Conservation (phyloP, 2,113 vertebrate genomes). For the Gymnarchus niloticus region DNA sequence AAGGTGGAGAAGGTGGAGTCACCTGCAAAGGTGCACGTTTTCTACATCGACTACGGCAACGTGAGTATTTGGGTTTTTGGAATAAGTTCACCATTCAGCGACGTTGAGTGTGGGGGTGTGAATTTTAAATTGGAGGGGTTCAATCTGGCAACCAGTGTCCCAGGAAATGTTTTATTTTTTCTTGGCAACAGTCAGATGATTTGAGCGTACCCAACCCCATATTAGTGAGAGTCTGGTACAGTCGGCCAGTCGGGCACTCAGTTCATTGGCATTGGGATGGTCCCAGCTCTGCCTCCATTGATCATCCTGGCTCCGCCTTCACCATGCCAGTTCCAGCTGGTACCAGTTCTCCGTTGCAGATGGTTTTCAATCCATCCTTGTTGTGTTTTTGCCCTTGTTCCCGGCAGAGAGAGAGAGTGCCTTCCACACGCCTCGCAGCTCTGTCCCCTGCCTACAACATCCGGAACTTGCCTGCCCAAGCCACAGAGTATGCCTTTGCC, state of each 20-base stretch:
- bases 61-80: conserved; percentile 64
- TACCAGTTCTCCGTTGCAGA: too few relatives aligned
- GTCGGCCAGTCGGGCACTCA: too few relatives aligned
- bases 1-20: conserved; percentile 89
- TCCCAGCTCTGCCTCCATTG: too few relatives aligned
- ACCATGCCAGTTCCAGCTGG: too few relatives aligned
- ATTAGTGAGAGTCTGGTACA: too few relatives aligned
- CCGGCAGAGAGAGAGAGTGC: conserved; percentile 77
- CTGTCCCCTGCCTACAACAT: conserved; percentile 82
- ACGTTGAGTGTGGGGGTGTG: background rate
- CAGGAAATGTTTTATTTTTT: too few relatives aligned
- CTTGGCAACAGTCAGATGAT: too few relatives aligned
- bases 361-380: background rate
- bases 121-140: background rate
- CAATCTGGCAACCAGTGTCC: background rate
- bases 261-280: too few relatives aligned
- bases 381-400: background rate
- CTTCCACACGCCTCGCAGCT: conserved; percentile 70
- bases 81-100: too few relatives aligned
- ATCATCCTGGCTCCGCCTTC: too few relatives aligned
- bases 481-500: conserved; percentile 82
- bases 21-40: conserved; percentile 79
- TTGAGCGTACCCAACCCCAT: too few relatives aligned
- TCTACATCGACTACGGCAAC: conserved; percentile 96
- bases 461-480: conserved; percentile 76